These are phyloP conservation scores for Antitype chi DNA, from an alignment of 2,888 invertebrate species.

Conservation along the genomic window DNA sequence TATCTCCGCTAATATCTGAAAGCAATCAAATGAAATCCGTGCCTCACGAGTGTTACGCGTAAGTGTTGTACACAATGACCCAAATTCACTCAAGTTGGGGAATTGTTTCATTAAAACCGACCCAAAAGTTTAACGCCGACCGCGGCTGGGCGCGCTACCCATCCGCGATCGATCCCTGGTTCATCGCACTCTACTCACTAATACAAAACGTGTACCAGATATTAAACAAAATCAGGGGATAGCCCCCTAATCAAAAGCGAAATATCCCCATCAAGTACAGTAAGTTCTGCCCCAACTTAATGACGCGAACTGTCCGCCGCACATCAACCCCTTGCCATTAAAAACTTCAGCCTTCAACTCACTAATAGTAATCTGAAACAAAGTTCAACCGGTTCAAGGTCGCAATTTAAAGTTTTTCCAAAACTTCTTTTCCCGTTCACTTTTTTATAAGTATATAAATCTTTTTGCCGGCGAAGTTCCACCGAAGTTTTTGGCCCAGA, in stretches of 20 bases:
- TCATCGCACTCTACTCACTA: conserved; percentile 81
- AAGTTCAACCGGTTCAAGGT: conserved; percentile 90
- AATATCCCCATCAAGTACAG: conserved; percentile 77
- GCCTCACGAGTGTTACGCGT: conserved; percentile 74
- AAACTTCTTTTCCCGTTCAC: conserved; percentile 89
- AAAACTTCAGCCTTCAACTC: conserved; percentile 85
- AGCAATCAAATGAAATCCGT: conserved; percentile 72
- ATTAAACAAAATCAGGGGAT: conserved; percentile 72
- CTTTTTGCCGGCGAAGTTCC: conserved; percentile 90
- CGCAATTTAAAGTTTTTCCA: conserved; percentile 91
- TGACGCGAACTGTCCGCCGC: conserved; percentile 77
- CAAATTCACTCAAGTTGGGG: conserved; percentile 82
- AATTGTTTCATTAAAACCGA: conserved; percentile 88
- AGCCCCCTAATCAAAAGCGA: conserved; percentile 75
- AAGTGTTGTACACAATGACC: conserved; percentile 84
- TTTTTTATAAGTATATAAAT: conserved; percentile 91
- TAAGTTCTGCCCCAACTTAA: conserved; percentile 74
- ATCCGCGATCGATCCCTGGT: conserved; percentile 83
- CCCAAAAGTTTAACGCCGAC: conserved; percentile 85
- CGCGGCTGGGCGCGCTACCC: conserved; percentile 76
- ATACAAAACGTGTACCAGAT: conserved; percentile 77
- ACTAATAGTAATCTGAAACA: conserved; percentile 90
- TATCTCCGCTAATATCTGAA: conserved; percentile 69
- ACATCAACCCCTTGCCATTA: conserved; percentile 85
- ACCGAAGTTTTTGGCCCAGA: conserved; percentile 90